Conservation (phyloP, 1,140 invertebrate species). For the Lethrus apterus region DNA sequence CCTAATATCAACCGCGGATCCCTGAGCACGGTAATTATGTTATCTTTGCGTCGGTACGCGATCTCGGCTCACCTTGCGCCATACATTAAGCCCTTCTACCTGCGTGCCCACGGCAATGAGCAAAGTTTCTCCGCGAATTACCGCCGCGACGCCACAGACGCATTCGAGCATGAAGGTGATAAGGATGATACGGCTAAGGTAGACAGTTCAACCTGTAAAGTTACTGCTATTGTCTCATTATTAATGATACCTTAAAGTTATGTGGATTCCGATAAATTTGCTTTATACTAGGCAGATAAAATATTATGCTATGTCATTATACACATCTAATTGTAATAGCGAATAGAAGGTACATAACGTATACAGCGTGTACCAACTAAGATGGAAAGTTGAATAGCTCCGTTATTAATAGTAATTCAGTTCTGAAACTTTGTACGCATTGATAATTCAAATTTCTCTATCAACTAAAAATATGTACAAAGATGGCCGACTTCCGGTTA, state of each 20-base stretch:
- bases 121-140: conserved; percentile 19
- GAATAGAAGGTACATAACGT: too few species aligned
- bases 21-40: conserved; percentile 22
- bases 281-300: neutral
- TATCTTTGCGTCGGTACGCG: conserved; percentile 22
- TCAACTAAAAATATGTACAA: too few species aligned
- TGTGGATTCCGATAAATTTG: too few species aligned
- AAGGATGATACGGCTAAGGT: conserved; percentile 19
- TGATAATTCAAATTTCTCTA: too few species aligned
- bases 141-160: conserved; percentile 14
- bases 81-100: conserved; percentile 24
- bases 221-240: conserved; percentile 12
- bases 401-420: too few species aligned
- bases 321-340: too few species aligned
- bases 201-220: conserved; percentile 15
- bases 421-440: too few species aligned
- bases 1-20: conserved; percentile 21
- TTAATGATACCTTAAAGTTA: conserved; percentile 12
- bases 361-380: too few species aligned
- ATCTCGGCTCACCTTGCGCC: conserved; percentile 25
- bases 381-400: conserved; percentile 5
- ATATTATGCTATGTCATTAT: conserved; percentile 3
- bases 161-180: conserved; percentile 20
- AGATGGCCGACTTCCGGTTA: too few species aligned
- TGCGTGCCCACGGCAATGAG: conserved; percentile 18